These are phyloP conservation scores for Seriola dumerili DNA, from an alignment of 2,113 vertebrate species.

Conservation along the genomic window DNA sequence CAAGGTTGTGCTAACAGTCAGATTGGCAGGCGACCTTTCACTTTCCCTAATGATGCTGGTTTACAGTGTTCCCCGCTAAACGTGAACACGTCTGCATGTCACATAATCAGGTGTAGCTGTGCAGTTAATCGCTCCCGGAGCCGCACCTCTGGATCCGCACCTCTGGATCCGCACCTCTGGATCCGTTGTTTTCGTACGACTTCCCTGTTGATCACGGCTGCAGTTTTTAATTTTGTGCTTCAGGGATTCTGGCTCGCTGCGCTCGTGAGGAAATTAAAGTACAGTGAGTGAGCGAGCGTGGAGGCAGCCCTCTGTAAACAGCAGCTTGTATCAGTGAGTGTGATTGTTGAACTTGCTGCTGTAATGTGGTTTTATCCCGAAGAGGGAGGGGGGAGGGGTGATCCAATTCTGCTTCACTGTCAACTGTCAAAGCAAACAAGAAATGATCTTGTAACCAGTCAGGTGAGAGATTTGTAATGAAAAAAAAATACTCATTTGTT, in stretches of 20 bases:
- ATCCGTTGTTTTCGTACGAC: conserved; percentile 15
- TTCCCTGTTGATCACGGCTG: conserved; percentile 40
- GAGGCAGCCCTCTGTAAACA: conserved; percentile 32
- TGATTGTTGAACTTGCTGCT: conserved; percentile 17
- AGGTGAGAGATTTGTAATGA: background rate
- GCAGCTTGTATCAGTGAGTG: background rate
- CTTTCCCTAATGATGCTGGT: background rate
- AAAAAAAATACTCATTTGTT: conserved; percentile 22
- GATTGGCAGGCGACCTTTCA: background rate
- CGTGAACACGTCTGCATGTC: background rate
- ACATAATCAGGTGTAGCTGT: conserved; percentile 7
- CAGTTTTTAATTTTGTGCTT: conserved; percentile 58
- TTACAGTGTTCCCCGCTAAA: background rate
- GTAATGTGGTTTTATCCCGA: background rate
- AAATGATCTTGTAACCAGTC: conserved; percentile 6
- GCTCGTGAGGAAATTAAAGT: conserved; percentile 40
- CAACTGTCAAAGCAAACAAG: conserved; percentile 18
- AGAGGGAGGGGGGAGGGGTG: background rate
- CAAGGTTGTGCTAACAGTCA: conserved; percentile 1
- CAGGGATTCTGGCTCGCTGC: conserved; percentile 33
- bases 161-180: conserved; percentile 3
- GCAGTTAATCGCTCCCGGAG: conserved; percentile 14
- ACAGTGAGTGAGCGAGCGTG: background rate
- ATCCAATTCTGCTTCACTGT: conserved; percentile 17
- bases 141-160: background rate